Base-by-base conservation (phyloP, 2,797 vertebrate species). In the Sarcophilus harrisii region DNA sequence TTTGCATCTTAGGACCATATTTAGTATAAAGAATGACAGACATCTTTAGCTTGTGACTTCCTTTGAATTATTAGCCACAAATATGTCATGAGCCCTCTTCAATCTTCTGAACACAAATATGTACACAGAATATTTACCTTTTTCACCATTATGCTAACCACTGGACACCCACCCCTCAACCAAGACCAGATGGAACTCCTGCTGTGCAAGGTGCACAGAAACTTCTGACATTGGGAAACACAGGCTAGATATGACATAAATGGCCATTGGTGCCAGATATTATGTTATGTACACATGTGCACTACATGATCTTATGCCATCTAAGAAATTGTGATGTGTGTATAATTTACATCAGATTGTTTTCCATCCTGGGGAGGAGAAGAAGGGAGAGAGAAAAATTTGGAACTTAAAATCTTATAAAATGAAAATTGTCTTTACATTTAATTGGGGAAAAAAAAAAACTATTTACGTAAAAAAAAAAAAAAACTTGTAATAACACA, bases 61-160 rank as follows among this genome's bases (percentile, higher is more conserved):
- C 98, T 99, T 99, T 54, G 99, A 99, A 92, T 99, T 99, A 98
- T 99, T 99, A 91, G 99, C 99, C 96, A 99, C 99, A 98, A 99
- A 99, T 99, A 99, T 99, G 92, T 99, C 99, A 97, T 99, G 99
- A 2, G 99, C 99, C 98, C 99, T 99, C 98, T 99, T 99, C 92
- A 99, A 98, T 54, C 99, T 99, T 58, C 99, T 99, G 99, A 99
- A 99, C 95, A 99, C 99, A 98, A 99, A 98, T 0, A 99, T 99
- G 98, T 99, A 99, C 95, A 99, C 99, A n/a, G 99, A 99, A 97
- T 99, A 99, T 96, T 99, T 32, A 99, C 99, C 90, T 99, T 99
- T 99, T 98, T 98, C 8, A 98, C 98, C 98, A 98, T 99, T 98
- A 95, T 90, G 97, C 91, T 38, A 0, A 12, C 8, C 58, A 0